Conservation (phyloP, 1,140 invertebrate species). For the Wasmannia auropunctata region DNA sequence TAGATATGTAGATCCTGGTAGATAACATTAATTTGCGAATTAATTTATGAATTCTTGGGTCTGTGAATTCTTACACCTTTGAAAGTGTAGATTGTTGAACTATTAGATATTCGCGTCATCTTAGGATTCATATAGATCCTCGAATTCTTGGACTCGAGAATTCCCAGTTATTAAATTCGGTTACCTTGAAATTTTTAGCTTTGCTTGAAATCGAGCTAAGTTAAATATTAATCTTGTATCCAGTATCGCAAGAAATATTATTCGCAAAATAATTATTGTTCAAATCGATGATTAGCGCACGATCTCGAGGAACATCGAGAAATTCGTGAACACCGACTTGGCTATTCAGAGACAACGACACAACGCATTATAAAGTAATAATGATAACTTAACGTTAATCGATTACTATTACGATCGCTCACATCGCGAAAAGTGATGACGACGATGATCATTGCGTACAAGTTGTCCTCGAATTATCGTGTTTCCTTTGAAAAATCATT, state of each 20-base stretch:
- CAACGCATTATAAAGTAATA: slow-evolving; percentile 84
- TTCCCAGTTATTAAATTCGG: background rate
- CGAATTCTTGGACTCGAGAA: slow-evolving; percentile 41
- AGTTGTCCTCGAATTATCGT: slow-evolving; percentile 54
- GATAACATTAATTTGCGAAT: slow-evolving; percentile 6
- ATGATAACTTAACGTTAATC: slow-evolving; percentile 78
- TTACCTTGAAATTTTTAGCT: background rate
- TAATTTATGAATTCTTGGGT: slow-evolving; percentile 40
- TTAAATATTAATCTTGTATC: background rate
- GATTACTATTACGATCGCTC: slow-evolving; percentile 74
- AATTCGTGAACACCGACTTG: slow-evolving; percentile 67
- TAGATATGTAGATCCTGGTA: background rate
- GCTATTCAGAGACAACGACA: slow-evolving; percentile 85
- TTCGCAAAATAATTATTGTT: background rate
- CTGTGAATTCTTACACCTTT: slow-evolving; percentile 27
- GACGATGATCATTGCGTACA: slow-evolving; percentile 61
- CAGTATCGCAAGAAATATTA: background rate
- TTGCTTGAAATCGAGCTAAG: background rate
- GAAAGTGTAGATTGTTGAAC: slow-evolving; percentile 53
- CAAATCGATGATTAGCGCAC: background rate
- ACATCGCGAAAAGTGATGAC: slow-evolving; percentile 51
- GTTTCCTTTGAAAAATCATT: background rate
- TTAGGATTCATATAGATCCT: slow-evolving; percentile 51
- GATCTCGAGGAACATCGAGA: slow-evolving; percentile 21
- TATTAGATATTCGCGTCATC: slow-evolving; percentile 50